Evolutionary conservation across 2,888 invertebrate genomes (phyloP), one percentile per base, ranked within the genome.

Genomic region (Phytoseiulus persimilis): DNA sequence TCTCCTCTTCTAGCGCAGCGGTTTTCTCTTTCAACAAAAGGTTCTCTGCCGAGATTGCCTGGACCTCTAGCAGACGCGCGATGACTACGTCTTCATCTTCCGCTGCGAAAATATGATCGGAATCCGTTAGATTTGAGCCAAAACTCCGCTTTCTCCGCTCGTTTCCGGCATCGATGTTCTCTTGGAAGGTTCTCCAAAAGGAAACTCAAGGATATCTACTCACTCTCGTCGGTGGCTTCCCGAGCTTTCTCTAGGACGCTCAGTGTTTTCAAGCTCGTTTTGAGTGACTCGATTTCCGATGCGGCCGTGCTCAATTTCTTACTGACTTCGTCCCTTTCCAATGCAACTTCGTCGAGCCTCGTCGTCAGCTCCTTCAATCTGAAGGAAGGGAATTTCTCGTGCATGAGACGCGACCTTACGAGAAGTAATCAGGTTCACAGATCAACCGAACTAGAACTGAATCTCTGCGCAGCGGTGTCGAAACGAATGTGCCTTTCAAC

Each of bases 1-100:
- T n/a, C 6, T 87, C 87, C 9, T 45, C 45, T 31, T 32, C 39
- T 28, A 87, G 87, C 5, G 33, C 45, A n/a, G 33, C 23, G 87
- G 32, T 87, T 31, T 39, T 87, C 87, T 33, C 28, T 5, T 39
- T 87, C 45, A 87, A 45, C 87, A 23, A 33, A n/a, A 32, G 33
- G 45, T 45, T 32, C 31, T 87, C 39, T 14, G 23, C 28, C 6
- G 32, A 45, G 32, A 45, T 45, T 18, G n/a, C 45, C 31, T 87
- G 87, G 28, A 87, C 87, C 9, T 87, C 87, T 32, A 87, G 39
- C 45, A 87, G 23, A 45, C 87, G 87, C 33, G 32, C 45, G 39
- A 87, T 87, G 1, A 87, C 45, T 6, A 28, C 87, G n/a, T 87
- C 33, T n/a, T 87, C 87, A 31, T 87, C 87, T 39, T 32, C 33